Conservation (phyloP, 30 jellyfish, hydroid and myxozoan species). For the Cassiopea andromeda region DNA sequence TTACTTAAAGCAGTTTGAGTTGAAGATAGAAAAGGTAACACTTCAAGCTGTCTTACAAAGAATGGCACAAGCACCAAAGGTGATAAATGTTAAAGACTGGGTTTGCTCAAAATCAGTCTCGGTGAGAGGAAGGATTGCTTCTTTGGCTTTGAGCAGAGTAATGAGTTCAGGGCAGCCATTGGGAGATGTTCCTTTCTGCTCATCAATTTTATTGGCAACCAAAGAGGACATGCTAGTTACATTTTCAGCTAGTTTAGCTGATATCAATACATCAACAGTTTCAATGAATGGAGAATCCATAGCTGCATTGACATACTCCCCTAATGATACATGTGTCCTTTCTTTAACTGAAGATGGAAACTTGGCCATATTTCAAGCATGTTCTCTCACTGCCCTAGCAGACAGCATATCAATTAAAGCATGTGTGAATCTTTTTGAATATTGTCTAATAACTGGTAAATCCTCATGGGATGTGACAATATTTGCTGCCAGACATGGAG, state of each 20-base stretch:
- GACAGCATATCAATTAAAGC: constrained; percentile 44
- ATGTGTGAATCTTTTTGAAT: constrained; percentile 64
- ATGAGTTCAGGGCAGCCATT: not conserved
- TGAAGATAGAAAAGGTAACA: constrained; percentile 61
- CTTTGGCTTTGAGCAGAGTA: constrained; percentile 25
- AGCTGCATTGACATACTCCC: constrained; percentile 58
- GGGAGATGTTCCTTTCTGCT: constrained; percentile 21
- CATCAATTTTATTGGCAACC: constrained; percentile 23
- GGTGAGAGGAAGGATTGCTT: constrained; percentile 23
- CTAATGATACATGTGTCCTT: constrained; percentile 71
- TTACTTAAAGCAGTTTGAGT: constrained; percentile 64
- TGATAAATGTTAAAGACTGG: constrained; percentile 47
- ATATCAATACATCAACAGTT: not conserved
- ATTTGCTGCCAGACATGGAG: constrained; percentile 40
- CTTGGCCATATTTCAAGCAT: constrained; percentile 15
- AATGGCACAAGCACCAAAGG: constrained; percentile 50
- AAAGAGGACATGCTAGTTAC: constrained; percentile 32
- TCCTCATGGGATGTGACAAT: constrained; percentile 77
- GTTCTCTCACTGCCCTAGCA: constrained; percentile 11
- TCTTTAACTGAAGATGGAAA: constrained; percentile 67
- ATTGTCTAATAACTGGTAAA: constrained; percentile 53
- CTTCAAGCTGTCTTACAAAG: constrained; percentile 76
- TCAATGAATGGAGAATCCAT: constrained; percentile 35
- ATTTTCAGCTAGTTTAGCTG: constrained; percentile 26
- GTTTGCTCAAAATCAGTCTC: constrained; percentile 24